A percentile compares a stretch with the other conserved stretches of the same genome.
These are phyloP conservation scores for Girardinichthys multiradiatus DNA, from an alignment of 2,113 vertebrate genomes.

Conservation along the genomic window DNA sequence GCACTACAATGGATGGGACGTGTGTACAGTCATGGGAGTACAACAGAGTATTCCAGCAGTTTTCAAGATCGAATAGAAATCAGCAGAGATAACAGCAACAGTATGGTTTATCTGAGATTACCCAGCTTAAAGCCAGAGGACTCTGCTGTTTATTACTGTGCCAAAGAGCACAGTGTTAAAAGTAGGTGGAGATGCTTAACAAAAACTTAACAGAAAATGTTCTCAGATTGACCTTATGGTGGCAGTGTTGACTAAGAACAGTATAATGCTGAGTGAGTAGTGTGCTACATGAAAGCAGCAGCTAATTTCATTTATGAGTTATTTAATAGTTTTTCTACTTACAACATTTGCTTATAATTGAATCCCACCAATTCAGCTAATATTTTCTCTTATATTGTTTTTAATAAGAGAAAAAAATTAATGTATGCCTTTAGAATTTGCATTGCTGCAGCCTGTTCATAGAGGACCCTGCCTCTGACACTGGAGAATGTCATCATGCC, in stretches of 20 bases:
- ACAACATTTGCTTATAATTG: too few relatives aligned
- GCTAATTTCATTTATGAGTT: neutral
- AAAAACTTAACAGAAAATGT: conserved; percentile 1
- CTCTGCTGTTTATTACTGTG: conserved; percentile 60
- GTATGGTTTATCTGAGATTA: neutral
- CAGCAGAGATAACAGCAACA: conserved; percentile 16
- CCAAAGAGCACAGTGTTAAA: neutral
- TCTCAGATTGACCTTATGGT: neutral
- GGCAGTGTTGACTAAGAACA: neutral
- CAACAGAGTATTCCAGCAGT: neutral
- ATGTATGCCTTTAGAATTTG: too few relatives aligned
- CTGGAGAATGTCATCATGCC: too few relatives aligned
- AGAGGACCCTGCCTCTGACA: too few relatives aligned
- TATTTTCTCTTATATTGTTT: too few relatives aligned
- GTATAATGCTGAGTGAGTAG: neutral
- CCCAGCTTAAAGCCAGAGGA: neutral
- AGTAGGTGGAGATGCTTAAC: neutral
- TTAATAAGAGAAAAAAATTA: too few relatives aligned
- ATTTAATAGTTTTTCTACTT: neutral
- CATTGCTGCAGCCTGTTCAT: too few relatives aligned
- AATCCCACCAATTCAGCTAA: too few relatives aligned
- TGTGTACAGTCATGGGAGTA: neutral
- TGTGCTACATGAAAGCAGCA: neutral
- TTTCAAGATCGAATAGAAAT: neutral
- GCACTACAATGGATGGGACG: conserved; percentile 50